phyloP scores from a whole-genome alignment of 2,113 vertebrate species.

The Malurus melanocephalus region DNA sequence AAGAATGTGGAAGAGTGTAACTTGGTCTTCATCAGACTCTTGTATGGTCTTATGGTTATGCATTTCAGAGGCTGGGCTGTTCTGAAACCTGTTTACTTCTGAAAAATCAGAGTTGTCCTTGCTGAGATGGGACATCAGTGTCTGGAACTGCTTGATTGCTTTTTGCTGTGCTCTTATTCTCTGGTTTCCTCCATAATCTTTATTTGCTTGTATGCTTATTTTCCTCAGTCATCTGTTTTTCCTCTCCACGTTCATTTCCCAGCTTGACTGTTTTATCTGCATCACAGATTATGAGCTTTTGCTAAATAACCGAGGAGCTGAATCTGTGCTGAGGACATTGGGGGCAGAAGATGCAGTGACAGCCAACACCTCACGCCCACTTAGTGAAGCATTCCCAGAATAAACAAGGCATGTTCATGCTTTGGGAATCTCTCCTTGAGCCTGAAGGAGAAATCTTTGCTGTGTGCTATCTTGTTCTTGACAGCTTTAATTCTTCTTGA shows the following conservation, averaged over 20 bases:
- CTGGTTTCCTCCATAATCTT: neutral
- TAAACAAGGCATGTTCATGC: neutral
- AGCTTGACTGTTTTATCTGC: neutral
- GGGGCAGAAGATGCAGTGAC: rapidly evolving
- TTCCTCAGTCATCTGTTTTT: neutral
- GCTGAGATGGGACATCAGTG: neutral
- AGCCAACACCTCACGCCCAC: neutral
- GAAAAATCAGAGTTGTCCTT: neutral
- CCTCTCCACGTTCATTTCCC: neutral
- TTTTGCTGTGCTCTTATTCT: neutral
- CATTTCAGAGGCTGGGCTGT: neutral
- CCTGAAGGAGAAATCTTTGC: neutral
- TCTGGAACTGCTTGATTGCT: neutral
- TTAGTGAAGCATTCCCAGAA: neutral
- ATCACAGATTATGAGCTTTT: neutral
- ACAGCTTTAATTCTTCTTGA: neutral
- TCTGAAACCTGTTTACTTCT: neutral
- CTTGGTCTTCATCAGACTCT: neutral
- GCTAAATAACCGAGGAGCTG: neutral
- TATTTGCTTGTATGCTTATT: neutral
- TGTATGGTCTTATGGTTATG: neutral
- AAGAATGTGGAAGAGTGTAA: neutral
- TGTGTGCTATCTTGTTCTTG: neutral
- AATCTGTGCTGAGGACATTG: neutral
- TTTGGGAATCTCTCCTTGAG: neutral